phyloP scores from a whole-genome alignment of 2,888 invertebrate genomes.

The Microchrysa polita region DNA sequence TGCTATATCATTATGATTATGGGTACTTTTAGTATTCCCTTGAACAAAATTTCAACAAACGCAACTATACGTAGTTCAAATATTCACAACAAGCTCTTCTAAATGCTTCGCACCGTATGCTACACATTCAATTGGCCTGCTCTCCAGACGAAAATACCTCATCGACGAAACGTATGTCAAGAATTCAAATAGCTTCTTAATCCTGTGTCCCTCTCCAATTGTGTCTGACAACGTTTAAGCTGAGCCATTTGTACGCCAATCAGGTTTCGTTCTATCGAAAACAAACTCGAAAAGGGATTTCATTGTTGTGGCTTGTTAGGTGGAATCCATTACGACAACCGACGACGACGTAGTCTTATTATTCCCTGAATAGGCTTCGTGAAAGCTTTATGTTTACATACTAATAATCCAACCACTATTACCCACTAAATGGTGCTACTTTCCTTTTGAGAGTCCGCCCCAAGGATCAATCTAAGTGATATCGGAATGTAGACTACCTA shows the following conservation, averaged over 20 bases:
- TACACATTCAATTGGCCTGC: no score
- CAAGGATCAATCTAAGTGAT: no score
- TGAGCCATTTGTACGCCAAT: conserved; percentile 21
- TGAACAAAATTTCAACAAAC: no score
- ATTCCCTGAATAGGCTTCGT: not conserved
- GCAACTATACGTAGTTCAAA: no score
- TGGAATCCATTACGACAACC: not conserved
- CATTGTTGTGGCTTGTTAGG: conserved; percentile 1
- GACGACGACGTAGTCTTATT: not conserved
- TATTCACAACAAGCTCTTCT: no score
- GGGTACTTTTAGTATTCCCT: no score
- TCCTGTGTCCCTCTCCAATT: not conserved
- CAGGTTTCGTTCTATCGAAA: conserved; percentile 11
- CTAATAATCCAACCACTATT: conserved; percentile 4
- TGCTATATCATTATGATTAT: no score
- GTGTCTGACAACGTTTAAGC: no score
- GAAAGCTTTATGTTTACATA: conserved; percentile 4
- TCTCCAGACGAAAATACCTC: no score
- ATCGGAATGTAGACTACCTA: no score
- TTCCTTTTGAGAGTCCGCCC: no score
- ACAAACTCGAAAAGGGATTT: conserved; percentile 17
- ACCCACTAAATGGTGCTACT: not conserved
- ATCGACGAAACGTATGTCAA: not conserved
- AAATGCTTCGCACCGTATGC: no score
- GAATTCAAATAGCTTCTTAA: conserved; percentile 14